A percentile compares a stretch with the other conserved stretches of the same genome.
Evolutionary conservation across 2,888 invertebrate species (phyloP).

Genomic region (Diaprepes abbreviatus): DNA sequence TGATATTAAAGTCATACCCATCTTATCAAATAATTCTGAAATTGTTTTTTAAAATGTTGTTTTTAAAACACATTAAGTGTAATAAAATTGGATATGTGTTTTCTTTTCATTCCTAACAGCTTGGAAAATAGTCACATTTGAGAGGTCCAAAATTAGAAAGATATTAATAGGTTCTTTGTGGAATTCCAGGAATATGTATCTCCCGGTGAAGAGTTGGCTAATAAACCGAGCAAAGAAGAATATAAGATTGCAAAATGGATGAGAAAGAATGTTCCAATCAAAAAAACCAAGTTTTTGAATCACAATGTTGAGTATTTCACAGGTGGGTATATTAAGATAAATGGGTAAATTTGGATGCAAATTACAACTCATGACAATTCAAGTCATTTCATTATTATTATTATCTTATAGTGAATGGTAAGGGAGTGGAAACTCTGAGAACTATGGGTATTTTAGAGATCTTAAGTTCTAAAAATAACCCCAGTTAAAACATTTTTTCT

Average conservation of each 20-base stretch:
- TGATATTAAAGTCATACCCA: not conserved
- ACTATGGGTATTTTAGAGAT: too few relatives aligned
- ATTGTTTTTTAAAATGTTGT: not conserved
- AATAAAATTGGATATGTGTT: not conserved
- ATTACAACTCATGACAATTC: too few relatives aligned
- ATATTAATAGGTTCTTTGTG: slow-evolving; percentile 51
- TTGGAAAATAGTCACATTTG: not conserved
- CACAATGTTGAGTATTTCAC: slow-evolving; percentile 98
- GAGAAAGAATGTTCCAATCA: slow-evolving; percentile 91
- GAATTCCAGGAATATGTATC: slow-evolving; percentile 66
- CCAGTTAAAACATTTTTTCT: too few relatives aligned
- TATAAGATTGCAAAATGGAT: slow-evolving; percentile 95
- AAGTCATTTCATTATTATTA: too few relatives aligned
- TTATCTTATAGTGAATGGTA: too few relatives aligned
- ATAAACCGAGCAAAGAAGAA: slow-evolving; percentile 91
- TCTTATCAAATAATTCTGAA: not conserved
- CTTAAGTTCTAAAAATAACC: too few relatives aligned
- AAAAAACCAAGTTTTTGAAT: slow-evolving; percentile 95
- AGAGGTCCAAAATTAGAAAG: slow-evolving; percentile 36
- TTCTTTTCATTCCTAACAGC: not conserved
- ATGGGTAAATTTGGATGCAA: too few relatives aligned
- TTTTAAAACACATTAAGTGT: not conserved
- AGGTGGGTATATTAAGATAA: too few relatives aligned
- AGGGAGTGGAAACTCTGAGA: too few relatives aligned
- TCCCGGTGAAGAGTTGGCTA: slow-evolving; percentile 70